A percentile compares a stretch with the other conserved stretches of the same genome.
phyloP scores from a whole-genome alignment of 2,113 vertebrate species.

The Camelus bactrianus region DNA sequence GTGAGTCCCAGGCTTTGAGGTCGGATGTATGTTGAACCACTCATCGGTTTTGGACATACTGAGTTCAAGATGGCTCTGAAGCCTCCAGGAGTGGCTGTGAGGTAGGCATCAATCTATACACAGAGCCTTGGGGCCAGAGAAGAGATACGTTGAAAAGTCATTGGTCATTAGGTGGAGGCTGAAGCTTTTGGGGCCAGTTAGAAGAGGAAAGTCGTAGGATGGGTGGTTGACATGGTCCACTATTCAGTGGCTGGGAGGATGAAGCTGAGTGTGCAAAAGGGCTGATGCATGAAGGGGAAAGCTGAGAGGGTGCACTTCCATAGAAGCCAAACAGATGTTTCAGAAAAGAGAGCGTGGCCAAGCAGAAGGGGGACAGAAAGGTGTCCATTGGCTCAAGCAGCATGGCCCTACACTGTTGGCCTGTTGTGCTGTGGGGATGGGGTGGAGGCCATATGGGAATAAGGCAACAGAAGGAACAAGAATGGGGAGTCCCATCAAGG shows the following conservation, averaged over 20 bases:
- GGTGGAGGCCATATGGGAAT: neutral
- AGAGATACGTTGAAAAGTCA: too few relatives aligned
- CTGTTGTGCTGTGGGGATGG: neutral
- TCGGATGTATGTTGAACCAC: fast-evolving
- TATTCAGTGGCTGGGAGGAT: fast-evolving
- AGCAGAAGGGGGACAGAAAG: neutral
- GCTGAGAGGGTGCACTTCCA: fast-evolving
- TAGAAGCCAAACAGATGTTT: neutral
- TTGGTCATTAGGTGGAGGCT: fast-evolving
- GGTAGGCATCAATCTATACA: too few relatives aligned
- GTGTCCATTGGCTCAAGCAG: fast-evolving
- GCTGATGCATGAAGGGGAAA: too few relatives aligned
- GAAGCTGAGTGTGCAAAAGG: too few relatives aligned
- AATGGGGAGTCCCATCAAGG: fast-evolving
- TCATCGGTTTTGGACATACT: neutral
- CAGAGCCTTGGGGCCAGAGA: neutral
- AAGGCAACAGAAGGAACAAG: neutral
- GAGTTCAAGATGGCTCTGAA: neutral
- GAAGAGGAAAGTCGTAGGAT: too few relatives aligned
- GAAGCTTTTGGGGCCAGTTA: neutral
- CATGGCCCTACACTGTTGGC: fast-evolving
- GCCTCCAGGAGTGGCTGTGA: neutral
- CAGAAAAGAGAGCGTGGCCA: neutral
- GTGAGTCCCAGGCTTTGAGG: neutral
- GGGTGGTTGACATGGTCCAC: fast-evolving